Percentiles rank a stretch among this genome's conserved stretches.
Conservation (phyloP, 2,888 invertebrate genomes). For the Aporophyla lueneburgensis region DNA sequence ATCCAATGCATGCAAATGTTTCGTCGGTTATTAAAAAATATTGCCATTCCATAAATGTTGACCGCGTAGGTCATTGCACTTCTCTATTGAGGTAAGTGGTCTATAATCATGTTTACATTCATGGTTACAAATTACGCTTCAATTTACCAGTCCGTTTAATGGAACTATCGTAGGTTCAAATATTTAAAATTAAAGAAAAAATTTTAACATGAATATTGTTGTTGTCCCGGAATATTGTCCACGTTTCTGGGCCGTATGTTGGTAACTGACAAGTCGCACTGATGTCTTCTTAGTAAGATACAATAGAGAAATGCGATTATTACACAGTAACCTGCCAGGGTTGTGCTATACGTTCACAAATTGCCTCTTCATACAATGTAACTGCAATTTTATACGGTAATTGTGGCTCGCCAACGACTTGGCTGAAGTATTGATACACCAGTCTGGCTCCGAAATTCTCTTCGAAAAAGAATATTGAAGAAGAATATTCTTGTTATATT, state of each 20-base stretch:
- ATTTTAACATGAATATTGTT: no score
- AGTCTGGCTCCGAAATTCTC: neutral
- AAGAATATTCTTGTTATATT: neutral
- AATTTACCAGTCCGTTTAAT: neutral
- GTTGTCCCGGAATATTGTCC: no score
- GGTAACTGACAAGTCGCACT: no score
- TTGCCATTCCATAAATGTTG: no score
- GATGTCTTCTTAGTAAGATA: neutral
- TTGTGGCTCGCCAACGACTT: constrained; percentile 2
- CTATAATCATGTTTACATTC: no score
- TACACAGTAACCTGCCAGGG: neutral
- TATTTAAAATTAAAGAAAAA: neutral
- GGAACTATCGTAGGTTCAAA: neutral
- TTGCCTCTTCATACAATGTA: constrained; percentile 21
- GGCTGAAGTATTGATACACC: neutral
- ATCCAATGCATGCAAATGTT: no score
- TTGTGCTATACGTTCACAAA: constrained; percentile 25
- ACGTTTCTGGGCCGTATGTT: no score
- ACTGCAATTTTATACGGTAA: constrained; percentile 49
- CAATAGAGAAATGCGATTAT: constrained; percentile 8
- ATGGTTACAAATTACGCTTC: no score
- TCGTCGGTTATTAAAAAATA: no score
- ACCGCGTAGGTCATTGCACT: no score
- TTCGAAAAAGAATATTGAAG: neutral
- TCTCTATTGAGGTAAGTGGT: no score